A percentile compares a stretch with the other conserved stretches of the same genome.
Conservation (phyloP, 2,797 vertebrate genomes). For the Martes flavigula region DNA sequence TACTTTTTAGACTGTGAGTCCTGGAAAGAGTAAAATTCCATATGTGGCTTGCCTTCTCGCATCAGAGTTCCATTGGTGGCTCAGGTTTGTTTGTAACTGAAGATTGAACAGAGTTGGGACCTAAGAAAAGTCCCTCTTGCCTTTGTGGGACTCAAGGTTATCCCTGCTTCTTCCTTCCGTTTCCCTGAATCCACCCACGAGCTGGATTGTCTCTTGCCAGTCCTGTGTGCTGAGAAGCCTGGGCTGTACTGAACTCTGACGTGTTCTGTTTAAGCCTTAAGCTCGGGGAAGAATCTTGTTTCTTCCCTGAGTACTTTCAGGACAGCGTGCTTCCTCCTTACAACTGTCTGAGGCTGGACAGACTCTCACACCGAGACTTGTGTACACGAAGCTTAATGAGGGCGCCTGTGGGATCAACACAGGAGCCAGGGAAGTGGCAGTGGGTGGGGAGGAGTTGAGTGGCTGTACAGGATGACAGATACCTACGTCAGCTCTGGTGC, state of each 20-base stretch:
- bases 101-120: neutral
- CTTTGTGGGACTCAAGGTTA: neutral
- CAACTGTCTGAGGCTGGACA: neutral
- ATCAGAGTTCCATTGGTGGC: neutral
- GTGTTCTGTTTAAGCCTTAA: neutral
- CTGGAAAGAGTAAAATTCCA: slow-evolving; percentile 3
- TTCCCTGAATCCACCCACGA: neutral
- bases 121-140: neutral
- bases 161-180: neutral
- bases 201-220: neutral
- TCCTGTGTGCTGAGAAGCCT: slow-evolving; percentile 10
- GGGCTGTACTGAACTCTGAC: neutral
- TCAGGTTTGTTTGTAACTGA: slow-evolving; percentile 40
- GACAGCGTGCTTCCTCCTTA: neutral
- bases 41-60: neutral
- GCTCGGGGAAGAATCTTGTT: neutral
- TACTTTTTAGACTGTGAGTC: neutral
- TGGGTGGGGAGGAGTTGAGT: neutral
- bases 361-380: neutral
- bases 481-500: neutral
- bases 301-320: neutral
- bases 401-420: neutral
- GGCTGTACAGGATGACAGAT: neutral
- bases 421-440: neutral
- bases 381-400: neutral